Evolutionary conservation across 2,888 invertebrate species (phyloP).

Genomic region (Troides helena): DNA sequence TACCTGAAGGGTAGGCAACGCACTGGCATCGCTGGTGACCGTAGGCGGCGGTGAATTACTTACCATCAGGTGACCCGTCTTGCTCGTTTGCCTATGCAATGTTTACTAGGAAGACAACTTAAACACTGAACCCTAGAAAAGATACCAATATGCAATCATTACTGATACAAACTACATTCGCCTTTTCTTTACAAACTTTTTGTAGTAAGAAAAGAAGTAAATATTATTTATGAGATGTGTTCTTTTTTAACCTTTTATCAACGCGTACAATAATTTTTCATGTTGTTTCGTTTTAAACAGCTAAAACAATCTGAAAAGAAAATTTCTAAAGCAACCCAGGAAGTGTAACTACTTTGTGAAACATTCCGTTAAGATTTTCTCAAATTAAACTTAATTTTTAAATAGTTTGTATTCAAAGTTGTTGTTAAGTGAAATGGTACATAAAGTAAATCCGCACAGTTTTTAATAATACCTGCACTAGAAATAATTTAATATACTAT

Average conservation of each 20-base stretch:
- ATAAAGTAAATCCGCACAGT: not conserved
- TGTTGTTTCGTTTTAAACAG: not conserved
- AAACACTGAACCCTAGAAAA: too few species aligned
- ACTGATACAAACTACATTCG: too few species aligned
- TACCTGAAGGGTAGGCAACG: too few species aligned
- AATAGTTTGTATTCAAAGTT: not conserved
- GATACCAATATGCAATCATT: too few species aligned
- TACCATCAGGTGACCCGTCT: too few species aligned
- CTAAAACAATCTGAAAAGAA: not conserved
- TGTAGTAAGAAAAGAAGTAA: too few species aligned
- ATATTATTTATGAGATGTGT: not conserved
- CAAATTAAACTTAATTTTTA: slow-evolving; percentile 1
- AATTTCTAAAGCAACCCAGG: not conserved
- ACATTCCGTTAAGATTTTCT: not conserved
- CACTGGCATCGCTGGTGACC: too few species aligned
- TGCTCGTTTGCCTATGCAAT: too few species aligned
- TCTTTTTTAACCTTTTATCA: not conserved
- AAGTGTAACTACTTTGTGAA: not conserved
- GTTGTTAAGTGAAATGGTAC: not conserved
- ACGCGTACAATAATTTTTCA: not conserved
- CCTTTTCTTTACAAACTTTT: too few species aligned
- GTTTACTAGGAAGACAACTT: too few species aligned
- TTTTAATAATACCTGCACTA: not conserved
- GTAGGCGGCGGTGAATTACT: too few species aligned
- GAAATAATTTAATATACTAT: too few species aligned